phyloP scores from a whole-genome alignment of 2,113 vertebrate species.

The Callipepla californica region DNA sequence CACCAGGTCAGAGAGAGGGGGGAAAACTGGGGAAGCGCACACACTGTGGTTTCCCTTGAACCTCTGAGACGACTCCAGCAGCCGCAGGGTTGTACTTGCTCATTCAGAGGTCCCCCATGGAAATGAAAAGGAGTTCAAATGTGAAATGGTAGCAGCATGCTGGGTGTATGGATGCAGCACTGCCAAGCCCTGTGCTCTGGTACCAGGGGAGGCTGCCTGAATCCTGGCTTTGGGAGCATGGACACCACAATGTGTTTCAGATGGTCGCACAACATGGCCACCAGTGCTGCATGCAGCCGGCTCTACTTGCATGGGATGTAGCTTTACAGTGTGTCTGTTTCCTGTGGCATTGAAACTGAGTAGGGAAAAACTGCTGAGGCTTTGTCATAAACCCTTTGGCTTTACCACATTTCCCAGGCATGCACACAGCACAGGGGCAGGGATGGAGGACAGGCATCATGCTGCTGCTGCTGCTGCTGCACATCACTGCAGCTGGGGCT shows the following conservation, averaged over 20 bases:
- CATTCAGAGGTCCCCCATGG: neutral
- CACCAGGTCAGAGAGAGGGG: neutral
- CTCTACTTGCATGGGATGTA: conserved; percentile 25
- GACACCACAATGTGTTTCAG: conserved; percentile 72
- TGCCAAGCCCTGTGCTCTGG: neutral
- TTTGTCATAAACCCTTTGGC: accelerated
- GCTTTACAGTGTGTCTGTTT: conserved; percentile 25
- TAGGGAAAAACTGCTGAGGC: neutral
- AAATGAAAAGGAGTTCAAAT: conserved; percentile 22
- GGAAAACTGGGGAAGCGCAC: neutral
- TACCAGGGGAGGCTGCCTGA: conserved; percentile 68
- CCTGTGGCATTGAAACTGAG: neutral
- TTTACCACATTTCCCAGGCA: accelerated
- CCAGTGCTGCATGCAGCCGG: conserved; percentile 64
- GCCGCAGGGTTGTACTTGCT: conserved; percentile 13
- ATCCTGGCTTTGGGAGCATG: conserved; percentile 33
- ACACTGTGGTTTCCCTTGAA: conserved; percentile 17
- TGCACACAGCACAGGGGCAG: neutral
- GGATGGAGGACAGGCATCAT: neutral
- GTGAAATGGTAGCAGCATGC: neutral
- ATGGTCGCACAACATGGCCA: conserved; percentile 77
- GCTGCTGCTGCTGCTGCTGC: neutral
- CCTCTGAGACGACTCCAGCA: conserved; percentile 59
- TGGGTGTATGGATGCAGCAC: neutral
- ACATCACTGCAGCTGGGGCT: neutral